Conservation (phyloP, 2,113 vertebrate genomes). For the Bothrops jararaca region DNA sequence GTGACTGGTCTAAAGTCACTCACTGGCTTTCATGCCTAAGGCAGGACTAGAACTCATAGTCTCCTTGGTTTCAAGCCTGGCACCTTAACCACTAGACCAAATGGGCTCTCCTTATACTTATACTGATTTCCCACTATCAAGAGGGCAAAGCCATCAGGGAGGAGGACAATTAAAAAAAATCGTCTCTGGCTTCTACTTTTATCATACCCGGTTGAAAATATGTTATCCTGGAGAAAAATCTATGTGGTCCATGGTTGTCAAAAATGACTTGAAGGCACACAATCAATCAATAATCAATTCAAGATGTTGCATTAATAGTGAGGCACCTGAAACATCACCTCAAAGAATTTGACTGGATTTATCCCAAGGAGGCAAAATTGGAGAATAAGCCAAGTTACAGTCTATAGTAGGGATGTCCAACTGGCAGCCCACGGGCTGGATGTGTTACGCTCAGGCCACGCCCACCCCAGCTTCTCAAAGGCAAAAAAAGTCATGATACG, state of each 20-base stretch:
- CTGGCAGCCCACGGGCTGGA: too few species aligned
- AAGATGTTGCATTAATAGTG: neutral
- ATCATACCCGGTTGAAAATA: neutral
- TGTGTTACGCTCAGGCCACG: too few species aligned
- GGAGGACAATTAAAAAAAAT: neutral
- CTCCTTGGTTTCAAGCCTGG: too few species aligned
- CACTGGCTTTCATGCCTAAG: too few species aligned
- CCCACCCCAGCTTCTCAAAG: too few species aligned
- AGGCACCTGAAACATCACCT: neutral
- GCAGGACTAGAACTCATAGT: too few species aligned
- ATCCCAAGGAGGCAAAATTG: neutral
- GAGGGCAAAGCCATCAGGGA: neutral
- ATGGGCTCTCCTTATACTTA: too few species aligned
- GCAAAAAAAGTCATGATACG: too few species aligned
- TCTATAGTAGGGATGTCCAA: neutral
- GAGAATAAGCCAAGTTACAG: neutral
- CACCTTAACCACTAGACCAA: too few species aligned
- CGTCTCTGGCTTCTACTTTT: neutral
- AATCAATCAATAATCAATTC: neutral
- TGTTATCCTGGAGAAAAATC: neutral
- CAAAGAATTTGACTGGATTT: neutral
- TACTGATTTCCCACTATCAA: neutral
- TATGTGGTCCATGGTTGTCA: neutral
- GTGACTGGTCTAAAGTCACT: too few species aligned
- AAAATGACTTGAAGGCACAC: neutral